Evolutionary conservation across 1,140 invertebrate genomes (phyloP).

Genomic region (Drosophila biarmipes): DNA sequence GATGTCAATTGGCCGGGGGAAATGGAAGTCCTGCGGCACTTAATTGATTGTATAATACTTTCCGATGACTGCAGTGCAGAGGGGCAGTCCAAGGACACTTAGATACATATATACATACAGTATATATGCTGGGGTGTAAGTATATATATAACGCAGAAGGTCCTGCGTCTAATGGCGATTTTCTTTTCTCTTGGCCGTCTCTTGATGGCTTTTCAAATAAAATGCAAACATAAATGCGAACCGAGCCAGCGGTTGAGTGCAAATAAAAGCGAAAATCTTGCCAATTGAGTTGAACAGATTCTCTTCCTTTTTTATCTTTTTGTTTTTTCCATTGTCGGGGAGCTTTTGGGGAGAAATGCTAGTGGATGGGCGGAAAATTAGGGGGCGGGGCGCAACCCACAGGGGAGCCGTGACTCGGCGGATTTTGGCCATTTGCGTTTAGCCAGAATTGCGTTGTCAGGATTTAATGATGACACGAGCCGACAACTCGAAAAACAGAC

Average conservation of each 20-base stretch:
- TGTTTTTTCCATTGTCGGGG: constrained; percentile 3
- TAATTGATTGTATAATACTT: constrained; percentile 66
- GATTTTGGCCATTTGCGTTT: constrained; percentile 62
- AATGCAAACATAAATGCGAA: constrained; percentile 70
- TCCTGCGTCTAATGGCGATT: constrained; percentile 56
- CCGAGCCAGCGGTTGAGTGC: constrained; percentile 58
- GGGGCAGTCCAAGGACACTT: constrained; percentile 23
- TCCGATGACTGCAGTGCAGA: constrained; percentile 24
- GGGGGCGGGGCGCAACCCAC: constrained; percentile 18
- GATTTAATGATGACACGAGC: constrained; percentile 73
- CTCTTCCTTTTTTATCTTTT: neutral
- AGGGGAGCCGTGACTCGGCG: constrained; percentile 39
- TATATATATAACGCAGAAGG: constrained; percentile 17
- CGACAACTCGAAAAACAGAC: neutral
- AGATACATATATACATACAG: constrained; percentile 6
- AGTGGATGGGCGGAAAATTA: neutral
- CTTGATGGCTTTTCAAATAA: constrained; percentile 72
- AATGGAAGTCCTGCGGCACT: constrained; percentile 27
- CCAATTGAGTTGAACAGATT: constrained; percentile 66
- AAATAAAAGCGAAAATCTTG: constrained; percentile 76
- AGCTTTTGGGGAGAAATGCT: neutral
- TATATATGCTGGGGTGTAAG: constrained; percentile 3
- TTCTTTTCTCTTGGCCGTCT: constrained; percentile 23
- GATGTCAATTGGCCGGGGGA: neutral
- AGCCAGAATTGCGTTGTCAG: constrained; percentile 68